Percentiles rank a stretch among this genome's conserved stretches.
Evolutionary conservation across 2,888 invertebrate species (phyloP).

Genomic region (Euphydryas editha): DNA sequence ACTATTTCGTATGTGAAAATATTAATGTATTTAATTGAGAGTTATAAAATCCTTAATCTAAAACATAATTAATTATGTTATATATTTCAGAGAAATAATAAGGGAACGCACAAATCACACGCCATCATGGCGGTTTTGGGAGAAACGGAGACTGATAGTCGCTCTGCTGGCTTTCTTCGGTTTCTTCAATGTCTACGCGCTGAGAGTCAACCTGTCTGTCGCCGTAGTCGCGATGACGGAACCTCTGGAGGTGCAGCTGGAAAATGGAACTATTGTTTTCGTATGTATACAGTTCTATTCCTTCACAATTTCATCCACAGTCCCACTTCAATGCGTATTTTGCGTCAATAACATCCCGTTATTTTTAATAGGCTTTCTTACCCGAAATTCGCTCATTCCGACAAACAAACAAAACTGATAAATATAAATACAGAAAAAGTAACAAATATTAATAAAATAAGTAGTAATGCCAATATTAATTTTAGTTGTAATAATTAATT

Average conservation of each 20-base stretch:
- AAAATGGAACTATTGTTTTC: conserved; percentile 85
- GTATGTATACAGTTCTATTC: conserved; percentile 65
- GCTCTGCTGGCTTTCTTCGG: conserved; percentile 91
- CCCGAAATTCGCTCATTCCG: too few species aligned
- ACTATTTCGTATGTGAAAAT: neutral
- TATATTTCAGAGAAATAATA: conserved; percentile 60
- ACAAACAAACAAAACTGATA: too few species aligned
- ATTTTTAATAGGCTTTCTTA: too few species aligned
- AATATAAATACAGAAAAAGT: too few species aligned
- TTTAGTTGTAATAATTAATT: too few species aligned
- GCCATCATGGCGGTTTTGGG: conserved; percentile 88
- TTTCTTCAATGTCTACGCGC: conserved; percentile 92
- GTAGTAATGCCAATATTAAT: too few species aligned
- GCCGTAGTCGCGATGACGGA: conserved; percentile 97
- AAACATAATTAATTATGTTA: neutral
- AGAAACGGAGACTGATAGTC: conserved; percentile 88
- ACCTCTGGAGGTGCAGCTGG: conserved; percentile 83
- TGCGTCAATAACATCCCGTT: too few species aligned
- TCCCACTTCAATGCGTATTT: too few species aligned
- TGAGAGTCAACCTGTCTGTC: conserved; percentile 94
- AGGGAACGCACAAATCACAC: conserved; percentile 52
- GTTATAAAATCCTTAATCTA: neutral
- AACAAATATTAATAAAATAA: too few species aligned
- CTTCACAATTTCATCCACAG: too few species aligned
- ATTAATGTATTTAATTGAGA: neutral